phyloP scores from a whole-genome alignment of 2,888 invertebrate species.

The Acleris laterana region DNA sequence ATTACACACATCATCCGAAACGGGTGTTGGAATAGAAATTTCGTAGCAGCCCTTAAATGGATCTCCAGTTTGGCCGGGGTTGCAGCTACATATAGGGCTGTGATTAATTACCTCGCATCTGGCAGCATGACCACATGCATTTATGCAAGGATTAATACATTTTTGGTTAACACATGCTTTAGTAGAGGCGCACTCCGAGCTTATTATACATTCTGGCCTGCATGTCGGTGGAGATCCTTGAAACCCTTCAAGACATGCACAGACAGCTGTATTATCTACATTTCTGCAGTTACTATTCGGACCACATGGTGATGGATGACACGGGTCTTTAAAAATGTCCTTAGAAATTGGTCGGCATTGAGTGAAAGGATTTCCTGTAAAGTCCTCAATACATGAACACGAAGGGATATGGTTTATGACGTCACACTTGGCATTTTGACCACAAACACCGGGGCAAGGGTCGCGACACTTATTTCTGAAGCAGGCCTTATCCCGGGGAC shows the following conservation, averaged over 20 bases:
- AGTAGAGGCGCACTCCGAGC: conserved; percentile 91
- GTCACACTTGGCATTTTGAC: conserved; percentile 88
- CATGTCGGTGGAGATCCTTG: conserved; percentile 92
- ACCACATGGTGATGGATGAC: conserved; percentile 91
- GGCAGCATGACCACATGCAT: conserved; percentile 91
- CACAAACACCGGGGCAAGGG: conserved; percentile 90
- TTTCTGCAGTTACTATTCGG: conserved; percentile 91
- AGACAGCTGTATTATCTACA: conserved; percentile 90
- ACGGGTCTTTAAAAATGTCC: conserved; percentile 85
- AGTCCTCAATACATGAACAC: conserved; percentile 87
- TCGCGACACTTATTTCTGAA: conserved; percentile 89
- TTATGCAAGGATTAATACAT: conserved; percentile 93
- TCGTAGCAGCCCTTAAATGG: conserved; percentile 90
- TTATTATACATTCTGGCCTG: conserved; percentile 92
- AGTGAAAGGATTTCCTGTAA: conserved; percentile 90
- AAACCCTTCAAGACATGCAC: conserved; percentile 90
- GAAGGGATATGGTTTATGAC: conserved; percentile 91
- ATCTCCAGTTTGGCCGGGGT: conserved; percentile 90
- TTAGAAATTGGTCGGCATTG: conserved; percentile 71
- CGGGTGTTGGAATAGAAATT: conserved; percentile 63
- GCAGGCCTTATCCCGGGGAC: conserved; percentile 88
- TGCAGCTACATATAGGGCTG: conserved; percentile 94
- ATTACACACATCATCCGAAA: conserved; percentile 85
- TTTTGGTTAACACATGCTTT: conserved; percentile 93
- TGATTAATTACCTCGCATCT: conserved; percentile 93